Evolutionary conservation across 2,888 invertebrate genomes (phyloP).

Genomic region (Alcis repandata): DNA sequence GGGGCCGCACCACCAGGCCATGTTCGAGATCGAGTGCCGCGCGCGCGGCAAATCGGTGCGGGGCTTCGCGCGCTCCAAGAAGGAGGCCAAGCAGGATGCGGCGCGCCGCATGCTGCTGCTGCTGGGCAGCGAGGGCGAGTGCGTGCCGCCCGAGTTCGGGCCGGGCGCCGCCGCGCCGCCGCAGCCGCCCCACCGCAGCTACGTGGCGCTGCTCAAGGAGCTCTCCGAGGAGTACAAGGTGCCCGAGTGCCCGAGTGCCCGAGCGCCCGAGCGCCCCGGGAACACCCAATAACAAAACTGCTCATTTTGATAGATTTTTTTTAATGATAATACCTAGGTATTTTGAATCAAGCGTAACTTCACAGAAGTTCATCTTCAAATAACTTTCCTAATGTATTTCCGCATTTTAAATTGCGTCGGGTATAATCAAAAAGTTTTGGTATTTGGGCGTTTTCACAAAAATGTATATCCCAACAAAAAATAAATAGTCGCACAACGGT

Average conservation of each 20-base stretch:
- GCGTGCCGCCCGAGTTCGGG: constrained; percentile 61
- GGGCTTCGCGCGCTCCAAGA: constrained; percentile 82
- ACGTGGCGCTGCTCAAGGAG: constrained; percentile 76
- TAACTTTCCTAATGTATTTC: no score
- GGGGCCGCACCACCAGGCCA: constrained; percentile 71
- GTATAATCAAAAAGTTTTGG: no score
- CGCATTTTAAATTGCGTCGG: no score
- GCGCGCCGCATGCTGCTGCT: constrained; percentile 81
- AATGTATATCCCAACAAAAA: no score
- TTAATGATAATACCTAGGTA: no score
- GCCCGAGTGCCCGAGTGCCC: not conserved
- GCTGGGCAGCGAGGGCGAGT: constrained; percentile 67
- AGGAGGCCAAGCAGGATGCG: constrained; percentile 87
- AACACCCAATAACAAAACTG: no score
- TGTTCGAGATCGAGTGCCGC: constrained; percentile 80
- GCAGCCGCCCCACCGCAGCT: constrained; percentile 55
- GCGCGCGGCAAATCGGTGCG: constrained; percentile 66
- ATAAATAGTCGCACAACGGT: no score
- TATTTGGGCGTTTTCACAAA: no score
- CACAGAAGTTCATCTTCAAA: no score
- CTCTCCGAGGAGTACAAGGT: constrained; percentile 74
- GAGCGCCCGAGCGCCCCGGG: no score
- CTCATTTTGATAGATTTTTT: no score
- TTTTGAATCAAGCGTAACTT: no score
- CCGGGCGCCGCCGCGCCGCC: constrained; percentile 39